phyloP scores from a whole-genome alignment of 2,888 invertebrate species.

The Parnassius smintheus region DNA sequence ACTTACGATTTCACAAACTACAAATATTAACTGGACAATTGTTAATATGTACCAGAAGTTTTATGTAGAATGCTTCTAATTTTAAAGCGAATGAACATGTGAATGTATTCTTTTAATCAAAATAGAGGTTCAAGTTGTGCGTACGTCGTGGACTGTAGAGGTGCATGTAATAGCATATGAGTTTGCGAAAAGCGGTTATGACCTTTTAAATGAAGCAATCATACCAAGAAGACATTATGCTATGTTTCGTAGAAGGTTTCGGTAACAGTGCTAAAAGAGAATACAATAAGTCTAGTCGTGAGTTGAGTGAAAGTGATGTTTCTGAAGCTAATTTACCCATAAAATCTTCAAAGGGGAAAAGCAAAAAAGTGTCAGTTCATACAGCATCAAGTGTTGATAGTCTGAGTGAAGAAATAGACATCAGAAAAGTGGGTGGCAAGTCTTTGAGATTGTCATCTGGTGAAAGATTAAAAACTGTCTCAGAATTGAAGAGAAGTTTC shows the following conservation, averaged over 20 bases:
- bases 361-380: conserved; percentile 32
- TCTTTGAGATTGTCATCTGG: conserved; percentile 59
- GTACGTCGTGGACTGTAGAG: conserved; percentile 6
- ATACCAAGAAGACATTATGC: conserved; percentile 82
- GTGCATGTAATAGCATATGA: conserved; percentile 7
- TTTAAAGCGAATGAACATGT: neutral
- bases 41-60: too few species aligned
- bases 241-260: conserved; percentile 86
- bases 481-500: conserved; percentile 72
- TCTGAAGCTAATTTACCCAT: conserved; percentile 43
- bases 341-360: conserved; percentile 45
- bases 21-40: too few species aligned
- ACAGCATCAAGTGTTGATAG: conserved; percentile 36
- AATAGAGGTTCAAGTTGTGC: conserved; percentile 8
- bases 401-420: conserved; percentile 44
- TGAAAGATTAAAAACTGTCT: conserved; percentile 44
- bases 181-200: conserved; percentile 41
- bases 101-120: neutral
- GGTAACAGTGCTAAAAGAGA: conserved; percentile 64
- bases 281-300: conserved; percentile 51
- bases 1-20: too few species aligned
- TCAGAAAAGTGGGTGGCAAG: conserved; percentile 54
- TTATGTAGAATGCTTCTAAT: too few species aligned
- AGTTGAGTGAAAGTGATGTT: conserved; percentile 52
- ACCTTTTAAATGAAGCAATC: conserved; percentile 77